Base-by-base conservation (phyloP, 2,113 vertebrate genomes). In the Etia nguti region DNA sequence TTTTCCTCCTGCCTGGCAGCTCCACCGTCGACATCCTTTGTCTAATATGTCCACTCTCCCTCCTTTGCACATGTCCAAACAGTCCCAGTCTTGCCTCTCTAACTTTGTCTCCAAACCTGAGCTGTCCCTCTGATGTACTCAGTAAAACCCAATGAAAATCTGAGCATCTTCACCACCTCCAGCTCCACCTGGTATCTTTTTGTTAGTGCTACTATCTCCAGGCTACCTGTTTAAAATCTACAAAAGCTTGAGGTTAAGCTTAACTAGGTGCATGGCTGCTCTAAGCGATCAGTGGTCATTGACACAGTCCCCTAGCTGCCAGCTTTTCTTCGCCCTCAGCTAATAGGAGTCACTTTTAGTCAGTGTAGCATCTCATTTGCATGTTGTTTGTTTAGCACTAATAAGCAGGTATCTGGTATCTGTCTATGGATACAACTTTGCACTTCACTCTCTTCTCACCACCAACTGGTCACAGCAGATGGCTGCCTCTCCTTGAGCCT, bases 101-200 rank as follows among this genome's bases (percentile, higher is more conserved):
- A n/a, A 54, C 9, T 6, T 54, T 54, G 20, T 54, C 52, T 22
- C n/a, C 20, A 22, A 11, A 11, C n/a, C 52, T 50, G 43, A 50
- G 24, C 10, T 50, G 1, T 29, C 43, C 24, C 43, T 20, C 18
- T 52, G 18, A 52, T 48, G 13, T 16, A 48, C 13, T 16, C 46
- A 48, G 16, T 18, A 7, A 70, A 6, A 43, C 65, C 38, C n/a
- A 70, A 16, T 13, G 11, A 2, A 75, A 75, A 48, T 73, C 22
- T 2, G 22, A 73, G 41, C 22, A 48, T 48, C 1, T 48, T 48
- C 22, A 0, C 22, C 15, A 0, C 41, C 41, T 48, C 68, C 41
- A 75, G 68, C 41, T 0, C 68, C 0, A 1, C 4, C 41, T 75
- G 5, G 41, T 29, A 22, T 48, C 41, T 48, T 75, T 2, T 48